Conservation (phyloP, 2,113 vertebrate genomes). For the Neolamprologus brichardi region DNA sequence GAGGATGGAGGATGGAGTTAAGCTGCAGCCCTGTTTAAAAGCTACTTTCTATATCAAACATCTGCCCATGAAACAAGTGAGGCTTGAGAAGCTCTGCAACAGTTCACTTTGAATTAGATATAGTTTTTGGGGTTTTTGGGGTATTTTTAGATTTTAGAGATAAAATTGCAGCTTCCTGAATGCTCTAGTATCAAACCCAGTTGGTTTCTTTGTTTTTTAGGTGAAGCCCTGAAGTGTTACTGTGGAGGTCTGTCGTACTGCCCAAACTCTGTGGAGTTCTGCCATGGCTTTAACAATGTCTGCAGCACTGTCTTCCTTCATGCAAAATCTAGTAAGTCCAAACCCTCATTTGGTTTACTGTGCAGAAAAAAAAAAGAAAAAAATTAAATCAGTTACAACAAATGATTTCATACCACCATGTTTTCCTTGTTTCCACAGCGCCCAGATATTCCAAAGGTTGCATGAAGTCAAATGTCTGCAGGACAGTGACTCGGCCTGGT, state of each 20-base stretch:
- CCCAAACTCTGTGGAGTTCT: neutral
- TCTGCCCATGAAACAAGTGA: neutral
- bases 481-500: accelerated
- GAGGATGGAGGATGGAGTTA: neutral
- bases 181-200: neutral
- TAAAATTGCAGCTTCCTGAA: neutral
- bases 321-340: neutral
- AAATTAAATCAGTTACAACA: neutral
- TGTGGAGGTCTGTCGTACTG: neutral
- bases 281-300: neutral
- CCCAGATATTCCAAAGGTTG: neutral
- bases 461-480: neutral
- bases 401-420: neutral
- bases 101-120: neutral
- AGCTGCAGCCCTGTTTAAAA: neutral
- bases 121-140: accelerated
- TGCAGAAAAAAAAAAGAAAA: neutral
- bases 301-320: neutral
- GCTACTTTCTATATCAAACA: neutral
- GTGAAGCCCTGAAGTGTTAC: neutral
- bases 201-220: neutral
- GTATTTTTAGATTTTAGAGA: neutral
- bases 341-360: neutral
- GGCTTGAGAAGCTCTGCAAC: neutral
- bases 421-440: neutral